Percentiles rank a stretch among this genome's conserved stretches.
phyloP scores from a whole-genome alignment of 2,888 invertebrate genomes.

The Branchipolynoe longqiensis region DNA sequence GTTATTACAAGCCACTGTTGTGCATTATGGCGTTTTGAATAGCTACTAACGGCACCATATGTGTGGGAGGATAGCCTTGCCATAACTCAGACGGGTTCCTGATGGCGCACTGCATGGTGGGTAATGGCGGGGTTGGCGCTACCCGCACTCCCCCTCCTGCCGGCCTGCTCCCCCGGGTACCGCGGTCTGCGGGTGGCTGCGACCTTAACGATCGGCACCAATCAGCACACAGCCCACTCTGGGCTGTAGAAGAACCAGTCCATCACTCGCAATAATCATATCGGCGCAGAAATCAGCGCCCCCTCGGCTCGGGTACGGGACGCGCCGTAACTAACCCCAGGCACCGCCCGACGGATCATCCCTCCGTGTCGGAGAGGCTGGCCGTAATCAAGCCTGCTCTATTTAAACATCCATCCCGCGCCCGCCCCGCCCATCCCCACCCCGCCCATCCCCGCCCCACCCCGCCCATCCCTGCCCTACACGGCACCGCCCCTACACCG shows the following conservation, averaged over 20 bases:
- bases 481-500: too few species aligned
- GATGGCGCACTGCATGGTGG: too few species aligned
- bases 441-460: too few species aligned
- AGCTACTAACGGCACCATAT: too few species aligned
- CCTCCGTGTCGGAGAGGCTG: background rate
- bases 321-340: slow-evolving; percentile 29
- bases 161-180: too few species aligned
- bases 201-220: slow-evolving; percentile 16
- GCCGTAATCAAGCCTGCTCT: slow-evolving; percentile 44
- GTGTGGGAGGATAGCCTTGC: background rate
- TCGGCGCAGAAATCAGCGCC: slow-evolving; percentile 35
- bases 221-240: background rate
- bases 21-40: too few species aligned
- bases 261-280: slow-evolving; percentile 39
- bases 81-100: background rate
- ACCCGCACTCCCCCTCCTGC: too few species aligned
- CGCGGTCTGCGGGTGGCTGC: too few species aligned
- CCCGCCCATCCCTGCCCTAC: too few species aligned
- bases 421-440: too few species aligned
- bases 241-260: background rate
- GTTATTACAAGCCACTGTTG: too few species aligned
- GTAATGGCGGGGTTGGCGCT: too few species aligned
- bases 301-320: background rate
- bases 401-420: slow-evolving; percentile 54
- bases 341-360: slow-evolving; percentile 3